A percentile compares a stretch with the other conserved stretches of the same genome.
These are phyloP conservation scores for Muscicapa adusta DNA, from an alignment of 2,113 vertebrate genomes.

Conservation along the genomic window DNA sequence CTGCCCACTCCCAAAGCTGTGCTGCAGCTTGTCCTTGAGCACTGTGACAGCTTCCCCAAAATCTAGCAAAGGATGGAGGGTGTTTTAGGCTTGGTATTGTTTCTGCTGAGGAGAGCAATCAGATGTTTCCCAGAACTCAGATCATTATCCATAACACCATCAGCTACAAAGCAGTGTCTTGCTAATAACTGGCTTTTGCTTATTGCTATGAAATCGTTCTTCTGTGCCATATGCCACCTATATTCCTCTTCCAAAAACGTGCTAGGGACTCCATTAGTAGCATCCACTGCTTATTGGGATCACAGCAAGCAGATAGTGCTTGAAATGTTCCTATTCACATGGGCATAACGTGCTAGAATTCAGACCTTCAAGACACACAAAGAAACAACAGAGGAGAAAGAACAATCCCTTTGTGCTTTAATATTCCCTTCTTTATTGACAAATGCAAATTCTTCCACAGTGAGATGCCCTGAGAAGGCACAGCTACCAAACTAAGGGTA, in stretches of 20 bases:
- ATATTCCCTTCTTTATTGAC: constrained; percentile 12
- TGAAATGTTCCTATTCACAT: constrained; percentile 26
- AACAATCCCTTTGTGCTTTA: not conserved
- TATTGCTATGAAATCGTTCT: constrained; percentile 42
- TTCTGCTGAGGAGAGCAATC: not conserved
- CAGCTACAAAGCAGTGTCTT: not conserved
- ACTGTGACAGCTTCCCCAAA: not conserved
- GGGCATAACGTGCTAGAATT: not conserved
- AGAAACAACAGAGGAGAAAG: not conserved
- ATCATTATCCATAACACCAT: constrained; percentile 16
- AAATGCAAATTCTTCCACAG: not conserved
- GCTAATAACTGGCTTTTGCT: constrained; percentile 23
- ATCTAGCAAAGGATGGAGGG: not conserved
- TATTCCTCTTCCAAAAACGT: constrained; percentile 44
- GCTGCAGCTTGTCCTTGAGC: not conserved
- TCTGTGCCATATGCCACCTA: constrained; percentile 25
- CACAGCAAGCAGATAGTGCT: constrained; percentile 9
- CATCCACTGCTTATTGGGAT: constrained; percentile 33
- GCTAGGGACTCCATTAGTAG: constrained; percentile 1
- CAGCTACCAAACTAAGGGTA: not conserved
- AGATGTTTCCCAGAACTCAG: not conserved
- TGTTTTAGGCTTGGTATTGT: not conserved
- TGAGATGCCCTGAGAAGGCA: not conserved
- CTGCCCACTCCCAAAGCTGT: not conserved
- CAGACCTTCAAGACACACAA: constrained; percentile 31